Evolutionary conservation across 53 echinoderm and acorn worm genomes (phyloP).

Genomic region (Echinarachnius parma): DNA sequence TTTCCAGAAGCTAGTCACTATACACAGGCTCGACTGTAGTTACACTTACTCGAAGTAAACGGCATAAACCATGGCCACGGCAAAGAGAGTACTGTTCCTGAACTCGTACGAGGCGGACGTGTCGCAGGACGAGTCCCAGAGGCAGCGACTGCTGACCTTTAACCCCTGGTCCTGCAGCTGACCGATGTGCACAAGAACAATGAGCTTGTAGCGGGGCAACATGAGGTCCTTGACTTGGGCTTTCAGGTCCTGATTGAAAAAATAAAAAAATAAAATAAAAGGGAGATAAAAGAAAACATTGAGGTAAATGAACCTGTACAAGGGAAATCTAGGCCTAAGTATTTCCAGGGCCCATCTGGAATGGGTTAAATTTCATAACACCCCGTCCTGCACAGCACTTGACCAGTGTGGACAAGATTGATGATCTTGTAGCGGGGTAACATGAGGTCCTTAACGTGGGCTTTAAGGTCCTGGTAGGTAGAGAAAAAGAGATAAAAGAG

Average conservation of each 20-base stretch:
- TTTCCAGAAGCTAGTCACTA: too few species aligned
- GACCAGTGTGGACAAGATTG: constrained; percentile 90
- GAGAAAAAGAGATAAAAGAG: too few species aligned
- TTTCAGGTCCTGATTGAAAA: constrained; percentile 84
- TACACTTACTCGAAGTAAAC: constrained; percentile 78
- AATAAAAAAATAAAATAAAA: too few species aligned
- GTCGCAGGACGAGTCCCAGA: constrained; percentile 87
- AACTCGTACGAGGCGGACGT: constrained; percentile 87
- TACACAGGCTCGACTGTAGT: too few species aligned
- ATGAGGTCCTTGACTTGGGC: constrained; percentile 87
- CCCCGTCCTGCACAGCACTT: too few species aligned
- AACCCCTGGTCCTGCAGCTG: constrained; percentile 88
- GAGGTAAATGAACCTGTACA: too few species aligned
- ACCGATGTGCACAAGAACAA: constrained; percentile 92
- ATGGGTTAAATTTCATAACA: too few species aligned
- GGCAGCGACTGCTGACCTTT: constrained; percentile 82
- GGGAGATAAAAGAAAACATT: too few species aligned
- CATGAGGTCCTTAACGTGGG: constrained; percentile 84
- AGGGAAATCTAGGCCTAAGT: too few species aligned
- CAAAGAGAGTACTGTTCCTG: constrained; percentile 79
- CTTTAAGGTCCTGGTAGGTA: constrained; percentile 76
- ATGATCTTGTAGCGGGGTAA: constrained; percentile 88
- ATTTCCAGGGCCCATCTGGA: too few species aligned
- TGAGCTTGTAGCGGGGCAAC: constrained; percentile 83
- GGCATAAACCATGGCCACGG: constrained; percentile 84